Conservation (phyloP, 2,797 vertebrate genomes). For the Chloroceryle amazona region DNA sequence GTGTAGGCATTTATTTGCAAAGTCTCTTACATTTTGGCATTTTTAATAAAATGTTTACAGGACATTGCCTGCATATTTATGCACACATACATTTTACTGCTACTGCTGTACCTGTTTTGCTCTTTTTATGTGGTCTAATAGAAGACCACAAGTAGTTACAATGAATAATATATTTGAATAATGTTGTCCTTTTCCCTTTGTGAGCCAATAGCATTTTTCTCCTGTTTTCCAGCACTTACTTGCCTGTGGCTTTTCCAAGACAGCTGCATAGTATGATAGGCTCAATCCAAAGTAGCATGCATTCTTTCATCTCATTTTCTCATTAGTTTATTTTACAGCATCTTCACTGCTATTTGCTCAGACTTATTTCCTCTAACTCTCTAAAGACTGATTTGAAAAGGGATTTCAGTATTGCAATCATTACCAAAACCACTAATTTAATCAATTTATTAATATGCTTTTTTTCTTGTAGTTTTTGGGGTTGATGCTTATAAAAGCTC, state of each 20-base stretch:
- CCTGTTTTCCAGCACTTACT: neutral
- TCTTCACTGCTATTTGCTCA: neutral
- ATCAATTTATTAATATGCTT: neutral
- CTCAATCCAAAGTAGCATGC: neutral
- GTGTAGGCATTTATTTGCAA: neutral
- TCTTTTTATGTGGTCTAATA: neutral
- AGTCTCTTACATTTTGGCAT: neutral
- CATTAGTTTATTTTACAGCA: neutral
- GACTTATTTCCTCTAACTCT: neutral
- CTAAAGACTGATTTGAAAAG: neutral
- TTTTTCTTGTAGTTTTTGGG: neutral
- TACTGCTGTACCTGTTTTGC: neutral
- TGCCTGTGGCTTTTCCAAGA: neutral
- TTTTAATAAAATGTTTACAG: neutral
- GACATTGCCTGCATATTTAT: neutral
- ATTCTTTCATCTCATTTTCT: neutral
- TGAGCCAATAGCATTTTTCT: neutral
- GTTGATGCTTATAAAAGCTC: neutral
- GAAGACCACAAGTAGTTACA: neutral
- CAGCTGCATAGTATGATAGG: neutral
- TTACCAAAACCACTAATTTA: neutral
- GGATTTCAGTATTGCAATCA: neutral
- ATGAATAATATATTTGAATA: conserved; percentile 14
- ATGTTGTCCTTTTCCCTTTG: neutral
- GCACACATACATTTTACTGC: neutral